Conservation (phyloP, 2,113 vertebrate genomes). For the Phylloscopus trochiloides region DNA sequence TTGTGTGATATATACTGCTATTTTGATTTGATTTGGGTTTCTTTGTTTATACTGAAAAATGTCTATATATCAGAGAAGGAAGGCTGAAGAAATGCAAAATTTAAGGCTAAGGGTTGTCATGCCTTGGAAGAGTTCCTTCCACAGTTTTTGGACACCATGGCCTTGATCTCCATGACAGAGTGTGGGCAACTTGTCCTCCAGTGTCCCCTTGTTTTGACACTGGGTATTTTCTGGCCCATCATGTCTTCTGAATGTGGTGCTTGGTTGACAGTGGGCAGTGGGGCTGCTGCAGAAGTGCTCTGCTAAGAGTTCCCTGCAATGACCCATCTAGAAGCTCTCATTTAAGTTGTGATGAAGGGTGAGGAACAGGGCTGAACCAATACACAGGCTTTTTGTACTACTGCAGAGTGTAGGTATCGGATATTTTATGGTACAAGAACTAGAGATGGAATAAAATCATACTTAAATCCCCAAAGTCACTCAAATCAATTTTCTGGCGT, state of each 20-base stretch:
- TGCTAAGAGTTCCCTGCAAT: background rate
- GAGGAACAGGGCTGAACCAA: background rate
- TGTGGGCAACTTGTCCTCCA: rapidly evolving
- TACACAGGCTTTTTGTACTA: background rate
- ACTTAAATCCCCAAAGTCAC: background rate
- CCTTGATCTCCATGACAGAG: background rate
- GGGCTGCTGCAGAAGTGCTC: background rate
- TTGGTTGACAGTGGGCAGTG: background rate
- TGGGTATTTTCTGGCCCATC: background rate
- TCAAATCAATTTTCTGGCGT: background rate
- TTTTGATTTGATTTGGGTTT: background rate
- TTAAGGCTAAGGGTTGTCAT: background rate
- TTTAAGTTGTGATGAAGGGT: background rate
- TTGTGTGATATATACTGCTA: background rate
- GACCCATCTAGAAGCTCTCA: background rate
- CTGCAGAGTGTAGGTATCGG: background rate
- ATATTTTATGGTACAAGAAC: background rate
- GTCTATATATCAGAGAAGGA: background rate
- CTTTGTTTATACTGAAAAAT: background rate
- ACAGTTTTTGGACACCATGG: background rate
- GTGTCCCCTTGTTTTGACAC: background rate
- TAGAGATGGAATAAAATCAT: background rate
- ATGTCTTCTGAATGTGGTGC: background rate
- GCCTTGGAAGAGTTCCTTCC: background rate
- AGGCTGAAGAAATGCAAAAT: background rate